Base-by-base conservation (phyloP, 1,140 invertebrate genomes). In the Drosophila pruinosa region DNA sequence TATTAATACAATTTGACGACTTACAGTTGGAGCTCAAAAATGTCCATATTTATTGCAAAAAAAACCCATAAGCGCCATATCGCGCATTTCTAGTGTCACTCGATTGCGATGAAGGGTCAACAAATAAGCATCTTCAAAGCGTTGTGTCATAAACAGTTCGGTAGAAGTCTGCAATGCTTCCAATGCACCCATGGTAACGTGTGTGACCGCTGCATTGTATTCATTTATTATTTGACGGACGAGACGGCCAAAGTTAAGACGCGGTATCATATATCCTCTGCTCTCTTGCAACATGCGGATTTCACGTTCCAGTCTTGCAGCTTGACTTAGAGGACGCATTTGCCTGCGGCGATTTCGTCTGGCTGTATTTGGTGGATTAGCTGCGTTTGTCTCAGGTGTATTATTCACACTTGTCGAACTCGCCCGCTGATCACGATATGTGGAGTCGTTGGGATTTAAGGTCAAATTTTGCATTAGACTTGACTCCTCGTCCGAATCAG, bases 81-180 rank as follows among this genome's bases (percentile, higher is more conserved):
- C 96, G 68, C 93, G 93, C 38, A 93, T 93, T 93, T 94, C 94
- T 48, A 97, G 92, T 45, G 96, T 97, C 0, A 96, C 93, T 52
- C 96, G 92, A 80, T 95, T 94, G n/a, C 95, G 94, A 88, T 96
- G 95, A 65, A 94, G 92, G 24, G 95, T 92, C 78, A 95, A 93
- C 79, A 95, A 72, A 78, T 95, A 93, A 28, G 94, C 93, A 89
- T 97, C 95, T 89, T 96, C 94, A 85, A 96, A 96, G 12, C 96
- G 93, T 78, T 95, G 94, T 21, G 95, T 94, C 4, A 96, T 65
- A 82, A 95, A 96, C 70, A 95, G 94, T 91, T 97, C 95, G 41
- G 92, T 92, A 7, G 95, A 94, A 91, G 96, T 95, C 92, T 96
- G 94, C 19, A 94, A 43, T 4, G 93, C 93, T 73, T 92, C 79